phyloP scores from a whole-genome alignment of 2,113 vertebrate species.

The Oncorhynchus nerka region DNA sequence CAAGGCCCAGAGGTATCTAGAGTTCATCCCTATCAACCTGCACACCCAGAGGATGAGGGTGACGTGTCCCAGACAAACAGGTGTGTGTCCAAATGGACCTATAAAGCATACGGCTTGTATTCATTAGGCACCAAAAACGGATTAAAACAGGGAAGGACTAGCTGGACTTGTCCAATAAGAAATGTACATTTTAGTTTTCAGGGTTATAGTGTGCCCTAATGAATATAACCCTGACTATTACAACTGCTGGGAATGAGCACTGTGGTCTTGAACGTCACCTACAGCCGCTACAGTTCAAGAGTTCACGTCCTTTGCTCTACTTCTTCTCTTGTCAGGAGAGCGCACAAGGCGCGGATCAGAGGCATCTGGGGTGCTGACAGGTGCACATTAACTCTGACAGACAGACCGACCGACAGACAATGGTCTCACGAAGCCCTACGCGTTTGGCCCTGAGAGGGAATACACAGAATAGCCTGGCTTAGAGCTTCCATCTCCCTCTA shows the following conservation, averaged over 20 bases:
- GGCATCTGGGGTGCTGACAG: conserved; percentile 47
- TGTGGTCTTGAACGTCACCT: neutral
- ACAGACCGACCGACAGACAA: conserved; percentile 23
- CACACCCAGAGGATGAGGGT: conserved; percentile 97
- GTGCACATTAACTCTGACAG: conserved; percentile 46
- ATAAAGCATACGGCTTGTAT: too few relatives aligned
- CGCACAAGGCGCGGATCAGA: conserved; percentile 33
- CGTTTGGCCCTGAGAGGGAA: conserved; percentile 22
- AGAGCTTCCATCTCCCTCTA: conserved; percentile 8
- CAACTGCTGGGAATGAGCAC: too few relatives aligned
- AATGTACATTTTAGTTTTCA: too few relatives aligned
- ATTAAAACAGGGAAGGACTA: too few relatives aligned
- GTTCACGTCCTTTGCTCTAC: conserved; percentile 18
- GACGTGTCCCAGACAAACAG: conserved; percentile 87
- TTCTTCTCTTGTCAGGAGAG: conserved; percentile 46
- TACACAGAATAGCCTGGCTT: conserved; percentile 4
- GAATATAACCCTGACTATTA: too few relatives aligned
- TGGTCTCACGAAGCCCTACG: conserved; percentile 57
- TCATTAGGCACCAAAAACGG: too few relatives aligned
- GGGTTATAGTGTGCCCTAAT: too few relatives aligned
- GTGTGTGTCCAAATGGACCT: conserved; percentile 60
- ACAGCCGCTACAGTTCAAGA: neutral
- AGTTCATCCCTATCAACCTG: conserved; percentile 96
- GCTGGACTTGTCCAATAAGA: too few relatives aligned
- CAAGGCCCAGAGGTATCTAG: conserved; percentile 93